Conservation (phyloP, 1,140 invertebrate species). For the Neotoxoptera formosana region DNA sequence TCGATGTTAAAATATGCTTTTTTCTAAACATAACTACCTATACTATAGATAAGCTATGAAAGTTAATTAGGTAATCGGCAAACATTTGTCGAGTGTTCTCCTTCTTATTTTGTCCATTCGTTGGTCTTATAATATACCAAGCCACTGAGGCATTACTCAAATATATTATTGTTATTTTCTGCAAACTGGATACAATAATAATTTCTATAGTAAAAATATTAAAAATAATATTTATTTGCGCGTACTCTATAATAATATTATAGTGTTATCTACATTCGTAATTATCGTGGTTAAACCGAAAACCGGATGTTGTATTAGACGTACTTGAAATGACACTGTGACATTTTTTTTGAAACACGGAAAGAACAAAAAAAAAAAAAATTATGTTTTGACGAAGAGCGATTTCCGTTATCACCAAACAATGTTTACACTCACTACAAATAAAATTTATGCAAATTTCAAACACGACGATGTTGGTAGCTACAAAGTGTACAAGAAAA, state of each 20-base stretch:
- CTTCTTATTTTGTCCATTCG: no score
- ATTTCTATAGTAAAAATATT: background rate
- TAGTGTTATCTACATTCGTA: background rate
- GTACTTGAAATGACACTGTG: background rate
- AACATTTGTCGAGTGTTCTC: background rate
- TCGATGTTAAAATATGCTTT: no score
- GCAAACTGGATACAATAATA: background rate
- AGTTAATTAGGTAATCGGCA: background rate
- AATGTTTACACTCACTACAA: background rate
- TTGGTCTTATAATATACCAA: background rate
- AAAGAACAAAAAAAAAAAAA: background rate
- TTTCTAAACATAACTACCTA: no score
- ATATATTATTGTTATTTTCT: background rate
- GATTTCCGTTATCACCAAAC: background rate
- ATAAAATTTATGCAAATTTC: background rate
- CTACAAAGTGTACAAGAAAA: background rate
- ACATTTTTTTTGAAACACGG: background rate
- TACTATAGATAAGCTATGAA: background rate
- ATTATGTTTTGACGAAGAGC: background rate
- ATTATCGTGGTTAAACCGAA: background rate
- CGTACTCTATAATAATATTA: no score
- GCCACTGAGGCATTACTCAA: background rate
- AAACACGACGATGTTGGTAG: background rate
- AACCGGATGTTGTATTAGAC: background rate
- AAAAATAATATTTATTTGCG: background rate